phyloP scores from a whole-genome alignment of 2,888 invertebrate species.

The Pegoplata infirma region DNA sequence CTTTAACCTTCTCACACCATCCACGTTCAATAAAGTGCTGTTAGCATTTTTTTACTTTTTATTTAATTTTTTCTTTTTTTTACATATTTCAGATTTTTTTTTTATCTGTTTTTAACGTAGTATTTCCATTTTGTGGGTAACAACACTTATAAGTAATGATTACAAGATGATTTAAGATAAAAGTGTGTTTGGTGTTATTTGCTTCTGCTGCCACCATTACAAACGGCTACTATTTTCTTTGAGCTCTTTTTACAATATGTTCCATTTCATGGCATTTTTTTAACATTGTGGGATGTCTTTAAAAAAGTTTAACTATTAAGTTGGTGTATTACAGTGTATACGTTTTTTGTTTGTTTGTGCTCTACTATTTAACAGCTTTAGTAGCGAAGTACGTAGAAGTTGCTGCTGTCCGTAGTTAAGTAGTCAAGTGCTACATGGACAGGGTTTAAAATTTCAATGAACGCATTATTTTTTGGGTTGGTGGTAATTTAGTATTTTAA shows the following conservation, averaged over 20 bases:
- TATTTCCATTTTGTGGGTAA: constrained; percentile 53
- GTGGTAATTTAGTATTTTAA: constrained; percentile 39
- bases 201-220: constrained; percentile 47
- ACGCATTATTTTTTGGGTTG: constrained; percentile 53
- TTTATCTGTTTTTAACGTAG: no score
- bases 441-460: constrained; percentile 56
- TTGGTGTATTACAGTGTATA: constrained; percentile 14
- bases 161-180: constrained; percentile 67
- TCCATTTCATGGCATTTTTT: constrained; percentile 36
- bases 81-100: constrained; percentile 40
- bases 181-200: constrained; percentile 57
- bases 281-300: constrained; percentile 56
- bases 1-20: background rate
- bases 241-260: constrained; percentile 7
- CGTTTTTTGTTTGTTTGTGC: constrained; percentile 38
- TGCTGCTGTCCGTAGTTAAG: constrained; percentile 28
- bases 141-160: constrained; percentile 66
- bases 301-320: constrained; percentile 26
- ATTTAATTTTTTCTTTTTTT: constrained; percentile 22
- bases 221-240: constrained; percentile 31
- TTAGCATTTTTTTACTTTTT: constrained; percentile 39
- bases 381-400: background rate
- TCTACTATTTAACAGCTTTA: constrained; percentile 54
- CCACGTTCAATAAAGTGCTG: constrained; percentile 14
- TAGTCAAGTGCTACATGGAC: constrained; percentile 55